phyloP scores from a whole-genome alignment of 2,888 invertebrate genomes.

The Eilema griseolum region DNA sequence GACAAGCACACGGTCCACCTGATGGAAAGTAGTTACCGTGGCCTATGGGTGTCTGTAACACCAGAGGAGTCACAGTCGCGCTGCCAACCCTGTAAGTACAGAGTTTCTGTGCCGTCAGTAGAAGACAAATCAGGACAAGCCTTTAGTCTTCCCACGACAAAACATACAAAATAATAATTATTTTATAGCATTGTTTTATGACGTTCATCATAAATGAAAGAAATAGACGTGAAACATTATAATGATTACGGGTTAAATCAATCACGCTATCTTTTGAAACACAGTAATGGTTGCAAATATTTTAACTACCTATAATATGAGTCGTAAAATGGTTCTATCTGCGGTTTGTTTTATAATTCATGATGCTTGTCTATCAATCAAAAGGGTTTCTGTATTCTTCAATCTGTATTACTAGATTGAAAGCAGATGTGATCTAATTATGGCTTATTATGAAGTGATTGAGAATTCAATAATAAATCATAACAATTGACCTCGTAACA shows the following conservation, averaged over 20 bases:
- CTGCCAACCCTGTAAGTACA: no score
- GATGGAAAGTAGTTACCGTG: no score
- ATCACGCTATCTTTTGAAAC: constrained; percentile 28
- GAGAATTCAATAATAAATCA: background rate
- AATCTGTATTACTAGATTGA: background rate
- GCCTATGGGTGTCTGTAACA: no score
- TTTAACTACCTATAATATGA: constrained; percentile 24
- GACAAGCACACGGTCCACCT: no score
- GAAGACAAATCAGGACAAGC: no score
- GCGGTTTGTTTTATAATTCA: background rate
- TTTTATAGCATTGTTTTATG: constrained; percentile 47
- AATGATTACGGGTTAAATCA: constrained; percentile 40
- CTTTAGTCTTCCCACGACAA: no score
- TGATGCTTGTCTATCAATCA: background rate
- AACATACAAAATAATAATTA: constrained; percentile 45
- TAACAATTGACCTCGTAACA: constrained; percentile 1
- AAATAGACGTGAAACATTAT: constrained; percentile 33
- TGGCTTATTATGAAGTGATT: constrained; percentile 1
- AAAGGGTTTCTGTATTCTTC: no score
- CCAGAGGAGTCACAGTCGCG: no score
- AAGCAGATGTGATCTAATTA: background rate
- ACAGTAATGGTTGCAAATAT: constrained; percentile 25
- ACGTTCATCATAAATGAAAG: constrained; percentile 44
- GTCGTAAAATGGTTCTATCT: constrained; percentile 13
- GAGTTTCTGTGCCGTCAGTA: no score